Conservation (phyloP, 2,888 invertebrate genomes). For the Cerastoderma edule region DNA sequence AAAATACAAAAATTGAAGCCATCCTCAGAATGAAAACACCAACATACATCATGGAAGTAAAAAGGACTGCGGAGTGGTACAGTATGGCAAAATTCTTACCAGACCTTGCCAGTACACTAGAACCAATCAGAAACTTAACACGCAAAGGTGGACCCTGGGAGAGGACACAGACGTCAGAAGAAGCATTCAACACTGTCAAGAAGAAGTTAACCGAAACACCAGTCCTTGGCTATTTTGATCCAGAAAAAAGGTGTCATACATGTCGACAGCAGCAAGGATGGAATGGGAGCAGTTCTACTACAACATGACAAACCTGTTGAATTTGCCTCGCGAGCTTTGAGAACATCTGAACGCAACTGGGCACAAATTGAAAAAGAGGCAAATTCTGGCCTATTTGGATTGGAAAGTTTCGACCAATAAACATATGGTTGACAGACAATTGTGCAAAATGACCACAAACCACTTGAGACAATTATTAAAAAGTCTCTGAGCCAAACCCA, state of each 20-base stretch:
- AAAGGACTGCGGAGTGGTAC: conserved; percentile 55
- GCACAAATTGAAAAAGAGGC: conserved; percentile 66
- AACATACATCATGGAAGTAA: conserved; percentile 18
- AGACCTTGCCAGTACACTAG: conserved; percentile 26
- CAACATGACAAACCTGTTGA: conserved; percentile 59
- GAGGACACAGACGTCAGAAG: conserved; percentile 38
- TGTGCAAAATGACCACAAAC: conserved; percentile 21
- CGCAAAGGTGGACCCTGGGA: conserved; percentile 14
- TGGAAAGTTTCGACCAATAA: conserved; percentile 11
- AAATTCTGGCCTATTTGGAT: conserved; percentile 46
- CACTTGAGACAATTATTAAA: conserved; percentile 6
- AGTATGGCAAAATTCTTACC: conserved; percentile 56
- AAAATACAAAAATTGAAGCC: conserved; percentile 7
- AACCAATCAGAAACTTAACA: conserved; percentile 34
- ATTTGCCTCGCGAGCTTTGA: conserved; percentile 57
- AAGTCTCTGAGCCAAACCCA: conserved; percentile 37
- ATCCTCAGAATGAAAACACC: conserved; percentile 14
- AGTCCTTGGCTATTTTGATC: conserved; percentile 49
- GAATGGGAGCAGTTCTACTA: conserved; percentile 41
- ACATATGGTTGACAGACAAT: conserved; percentile 7
- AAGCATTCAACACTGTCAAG: conserved; percentile 46
- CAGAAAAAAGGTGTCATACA: conserved; percentile 57
- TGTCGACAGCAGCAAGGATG: conserved; percentile 57
- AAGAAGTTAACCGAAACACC: conserved; percentile 47
- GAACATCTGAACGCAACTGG: conserved; percentile 55